A percentile compares a stretch with the other conserved stretches of the same genome.
phyloP scores from a whole-genome alignment of 1,140 invertebrate species.

The Parapsyche elsis region DNA sequence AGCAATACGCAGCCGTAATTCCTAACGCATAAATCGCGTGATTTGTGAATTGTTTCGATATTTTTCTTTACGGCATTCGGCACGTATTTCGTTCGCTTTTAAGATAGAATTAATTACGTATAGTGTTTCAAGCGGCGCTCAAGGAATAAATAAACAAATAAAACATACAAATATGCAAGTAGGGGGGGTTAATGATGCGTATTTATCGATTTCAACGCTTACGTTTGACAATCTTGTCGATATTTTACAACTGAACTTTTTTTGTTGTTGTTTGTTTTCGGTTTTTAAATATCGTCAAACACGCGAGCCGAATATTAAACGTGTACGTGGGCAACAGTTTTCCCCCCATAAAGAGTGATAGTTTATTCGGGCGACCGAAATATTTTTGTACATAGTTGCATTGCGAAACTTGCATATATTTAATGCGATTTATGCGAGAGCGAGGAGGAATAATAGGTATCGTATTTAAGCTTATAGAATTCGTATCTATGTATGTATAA shows the following conservation, averaged over 20 bases:
- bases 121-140: neutral
- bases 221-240: conserved; percentile 5
- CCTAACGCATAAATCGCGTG: conserved; percentile 1
- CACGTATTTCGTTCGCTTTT: neutral
- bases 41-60: neutral
- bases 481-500: no score
- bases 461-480: no score
- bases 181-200: neutral
- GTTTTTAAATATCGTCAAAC: conserved; percentile 23
- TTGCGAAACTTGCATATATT: no score
- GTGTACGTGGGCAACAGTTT: neutral
- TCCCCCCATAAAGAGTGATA: conserved; percentile 4
- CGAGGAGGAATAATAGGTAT: no score
- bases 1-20: no score
- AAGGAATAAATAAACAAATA: neutral
- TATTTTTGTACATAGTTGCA: neutral
- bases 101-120: neutral
- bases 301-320: conserved; percentile 12
- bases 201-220: conserved; percentile 10
- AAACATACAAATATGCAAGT: neutral
- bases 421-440: no score
- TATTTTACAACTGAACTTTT: conserved; percentile 1
- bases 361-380: conserved; percentile 2
- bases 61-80: neutral
- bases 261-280: no score